These are phyloP conservation scores for Dendrophyllia cribrosa DNA, from an alignment of 64 coral and sea anemone species.

Conservation along the genomic window DNA sequence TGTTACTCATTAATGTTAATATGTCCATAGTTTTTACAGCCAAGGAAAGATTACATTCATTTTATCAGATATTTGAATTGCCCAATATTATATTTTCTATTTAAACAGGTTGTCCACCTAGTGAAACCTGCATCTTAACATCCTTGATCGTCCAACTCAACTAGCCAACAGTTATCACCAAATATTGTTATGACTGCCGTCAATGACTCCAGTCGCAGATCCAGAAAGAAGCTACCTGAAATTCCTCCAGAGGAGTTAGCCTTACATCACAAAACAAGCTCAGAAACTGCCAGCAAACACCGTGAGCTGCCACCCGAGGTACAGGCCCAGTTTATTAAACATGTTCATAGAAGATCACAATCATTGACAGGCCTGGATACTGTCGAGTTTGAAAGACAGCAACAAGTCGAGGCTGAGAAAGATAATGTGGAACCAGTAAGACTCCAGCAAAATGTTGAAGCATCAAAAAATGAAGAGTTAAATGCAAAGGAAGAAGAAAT, in stretches of 20 bases:
- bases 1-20: too few species aligned
- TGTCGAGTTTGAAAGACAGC: conserved; percentile 44
- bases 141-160: background rate
- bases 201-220: conserved; percentile 1
- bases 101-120: background rate
- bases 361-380: conserved; percentile 78
- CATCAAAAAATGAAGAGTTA: background rate
- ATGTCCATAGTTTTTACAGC: too few species aligned
- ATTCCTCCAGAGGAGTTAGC: conserved; percentile 72
- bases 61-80: too few species aligned
- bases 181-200: background rate
- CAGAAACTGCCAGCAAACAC: conserved; percentile 1
- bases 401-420: conserved; percentile 22
- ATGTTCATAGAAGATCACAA: conserved; percentile 73
- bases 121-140: background rate
- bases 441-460: background rate
- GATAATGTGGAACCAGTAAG: conserved; percentile 26
- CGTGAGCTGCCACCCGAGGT: conserved; percentile 75
- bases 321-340: conserved; percentile 84
- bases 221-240: conserved; percentile 73
- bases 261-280: conserved; percentile 13
- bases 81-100: too few species aligned
- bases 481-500: background rate
- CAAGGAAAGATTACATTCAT: too few species aligned
- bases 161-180: background rate